phyloP scores from a whole-genome alignment of 92 coral and sea anemone genomes.

The Metridium senile region DNA sequence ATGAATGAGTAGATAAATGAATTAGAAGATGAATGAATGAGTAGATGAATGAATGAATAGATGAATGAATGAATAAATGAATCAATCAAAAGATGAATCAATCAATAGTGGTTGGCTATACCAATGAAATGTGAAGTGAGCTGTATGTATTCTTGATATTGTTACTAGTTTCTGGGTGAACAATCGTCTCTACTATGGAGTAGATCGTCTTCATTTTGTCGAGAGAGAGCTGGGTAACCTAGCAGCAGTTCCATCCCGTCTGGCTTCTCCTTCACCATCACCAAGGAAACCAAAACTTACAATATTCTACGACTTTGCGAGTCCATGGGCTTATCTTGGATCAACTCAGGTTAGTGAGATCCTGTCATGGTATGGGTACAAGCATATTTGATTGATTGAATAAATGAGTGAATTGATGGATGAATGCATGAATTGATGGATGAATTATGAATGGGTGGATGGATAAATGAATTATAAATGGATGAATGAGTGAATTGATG shows the following conservation, averaged over 20 bases:
- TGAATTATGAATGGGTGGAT: no score
- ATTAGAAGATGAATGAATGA: no score
- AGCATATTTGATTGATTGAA: background rate
- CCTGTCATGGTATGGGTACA: background rate
- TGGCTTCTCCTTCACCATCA: constrained; percentile 59
- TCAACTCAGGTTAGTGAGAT: constrained; percentile 96
- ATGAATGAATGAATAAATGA: no score
- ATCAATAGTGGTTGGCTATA: no score
- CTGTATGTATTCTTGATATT: no score
- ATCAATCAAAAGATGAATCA: no score
- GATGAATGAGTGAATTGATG: no score
- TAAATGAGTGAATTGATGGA: background rate
- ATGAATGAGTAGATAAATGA: no score
- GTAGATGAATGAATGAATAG: no score
- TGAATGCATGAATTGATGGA: no score
- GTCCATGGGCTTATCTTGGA: constrained; percentile 97
- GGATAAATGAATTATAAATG: no score
- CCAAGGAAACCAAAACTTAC: constrained; percentile 75
- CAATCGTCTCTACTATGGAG: constrained; percentile 75
- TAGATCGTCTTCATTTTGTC: constrained; percentile 84
- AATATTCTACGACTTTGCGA: constrained; percentile 89
- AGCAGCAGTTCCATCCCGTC: constrained; percentile 60
- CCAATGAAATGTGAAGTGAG: no score
- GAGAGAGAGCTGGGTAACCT: constrained; percentile 75
- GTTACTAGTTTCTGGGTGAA: constrained; percentile 82